Base-by-base conservation (phyloP, 2,113 vertebrate species). In the Halcyon senegalensis region DNA sequence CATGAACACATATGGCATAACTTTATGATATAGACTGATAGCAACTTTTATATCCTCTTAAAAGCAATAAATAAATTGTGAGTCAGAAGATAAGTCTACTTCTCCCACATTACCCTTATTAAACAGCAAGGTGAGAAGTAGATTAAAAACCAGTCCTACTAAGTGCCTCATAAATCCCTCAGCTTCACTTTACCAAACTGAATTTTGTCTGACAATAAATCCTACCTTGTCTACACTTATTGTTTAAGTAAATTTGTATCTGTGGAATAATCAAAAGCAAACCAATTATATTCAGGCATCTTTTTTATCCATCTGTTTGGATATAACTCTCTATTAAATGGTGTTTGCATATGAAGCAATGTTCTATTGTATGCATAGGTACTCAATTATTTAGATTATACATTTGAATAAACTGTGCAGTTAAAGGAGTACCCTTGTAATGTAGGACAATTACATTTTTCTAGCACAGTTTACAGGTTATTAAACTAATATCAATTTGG, bases 331-430 rank as follows among this genome's bases (percentile, higher is more conserved):
- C 97, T 97, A 94, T 98, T 98, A 98, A 98, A 97, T 95, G 69
- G 94, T 98, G 97, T 98, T 98, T 98, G 97, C 98, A 96, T 97
- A 96, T 97, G 98, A 97, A 90, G 93, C 97, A 97, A 97, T 96
- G 95, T 94, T 98, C 96, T 95, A 96, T 96, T 98, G 93, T 98
- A 98, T 98, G 97, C 97, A 96, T 96, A 98, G 95, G 94, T 98
- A 97, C 90, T 98, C 97, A 98, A 98, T 98, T 98, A 98, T 98
- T 98, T 98, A 98, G 98, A 98, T 98, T 98, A 98, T 97, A 97
- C 98, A 91, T 98, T 98, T 98, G 96, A 98, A 98, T 98, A 98
- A 98, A 98, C 96, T 96, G 84, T 97, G 95, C 91, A 92, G 95
- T 96, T 94, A 95, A 97, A 98, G 97, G 96, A 97, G 85, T 96